Conservation (phyloP, 1,140 invertebrate species). For the Pseudachorutes palmiensis region DNA sequence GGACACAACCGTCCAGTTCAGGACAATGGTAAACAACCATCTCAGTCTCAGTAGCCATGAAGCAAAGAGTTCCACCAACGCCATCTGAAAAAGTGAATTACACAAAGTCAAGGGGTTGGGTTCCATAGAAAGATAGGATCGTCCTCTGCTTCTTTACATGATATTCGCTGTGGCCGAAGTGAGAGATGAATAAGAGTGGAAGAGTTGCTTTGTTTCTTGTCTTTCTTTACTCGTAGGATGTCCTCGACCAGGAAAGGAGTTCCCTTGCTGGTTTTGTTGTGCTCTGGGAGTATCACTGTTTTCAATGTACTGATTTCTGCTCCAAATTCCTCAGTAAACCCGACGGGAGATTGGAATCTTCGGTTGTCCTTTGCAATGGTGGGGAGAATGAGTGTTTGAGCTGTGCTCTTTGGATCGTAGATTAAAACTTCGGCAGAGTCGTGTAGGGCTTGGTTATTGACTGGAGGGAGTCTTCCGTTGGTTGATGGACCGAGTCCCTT, state of each 20-base stretch:
- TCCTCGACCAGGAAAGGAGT: slow-evolving; percentile 25
- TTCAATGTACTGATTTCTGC: slow-evolving; percentile 28
- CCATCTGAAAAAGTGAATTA: slow-evolving; percentile 28
- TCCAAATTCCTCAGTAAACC: slow-evolving; percentile 29
- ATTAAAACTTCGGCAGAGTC: slow-evolving; percentile 7
- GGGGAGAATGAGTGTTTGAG: slow-evolving; percentile 28
- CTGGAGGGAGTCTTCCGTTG: neutral
- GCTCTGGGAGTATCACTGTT: slow-evolving; percentile 14
- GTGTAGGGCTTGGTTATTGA: neutral
- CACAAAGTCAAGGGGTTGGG: too few species aligned
- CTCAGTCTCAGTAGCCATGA: slow-evolving; percentile 51
- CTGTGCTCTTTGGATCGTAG: slow-evolving; percentile 31
- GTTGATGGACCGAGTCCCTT: too few species aligned
- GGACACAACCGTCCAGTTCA: slow-evolving; percentile 15
- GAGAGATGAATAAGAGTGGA: slow-evolving; percentile 20
- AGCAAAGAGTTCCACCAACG: slow-evolving; percentile 42
- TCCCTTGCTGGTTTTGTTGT: neutral
- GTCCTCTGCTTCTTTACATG: too few species aligned
- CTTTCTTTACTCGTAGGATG: slow-evolving; percentile 21
- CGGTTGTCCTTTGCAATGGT: slow-evolving; percentile 27
- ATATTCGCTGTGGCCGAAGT: slow-evolving; percentile 26
- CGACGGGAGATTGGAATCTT: slow-evolving; percentile 16
- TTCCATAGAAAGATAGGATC: too few species aligned
- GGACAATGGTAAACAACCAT: slow-evolving; percentile 53
- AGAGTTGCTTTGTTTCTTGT: neutral